phyloP scores from a whole-genome alignment of 2,113 vertebrate genomes.

The Thermophis baileyi region DNA sequence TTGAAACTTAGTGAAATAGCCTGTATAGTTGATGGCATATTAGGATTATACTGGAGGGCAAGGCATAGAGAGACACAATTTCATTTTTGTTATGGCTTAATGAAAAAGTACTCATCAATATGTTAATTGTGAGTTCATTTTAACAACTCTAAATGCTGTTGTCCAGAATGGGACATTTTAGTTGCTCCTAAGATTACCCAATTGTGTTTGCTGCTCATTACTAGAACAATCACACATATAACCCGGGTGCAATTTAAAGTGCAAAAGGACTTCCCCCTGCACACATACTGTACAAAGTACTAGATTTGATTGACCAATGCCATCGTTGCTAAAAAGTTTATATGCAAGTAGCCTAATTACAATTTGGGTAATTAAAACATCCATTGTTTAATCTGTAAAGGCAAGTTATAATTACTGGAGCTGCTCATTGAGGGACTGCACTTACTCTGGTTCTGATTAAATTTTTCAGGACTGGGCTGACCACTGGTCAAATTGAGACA shows the following conservation, averaged over 20 bases:
- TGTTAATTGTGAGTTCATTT: background rate
- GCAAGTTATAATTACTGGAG: conserved; percentile 7
- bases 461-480: background rate
- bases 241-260: background rate
- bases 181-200: background rate
- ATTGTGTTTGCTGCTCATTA: background rate
- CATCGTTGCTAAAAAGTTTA: conserved; percentile 7
- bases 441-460: background rate
- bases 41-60: background rate
- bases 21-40: background rate
- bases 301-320: background rate
- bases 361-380: background rate
- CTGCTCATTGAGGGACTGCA: background rate
- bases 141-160: background rate
- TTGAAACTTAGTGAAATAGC: background rate
- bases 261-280: background rate
- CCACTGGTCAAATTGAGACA: background rate
- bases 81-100: background rate
- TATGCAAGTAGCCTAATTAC: conserved; percentile 6
- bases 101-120: background rate
- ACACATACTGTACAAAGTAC: background rate
- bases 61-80: background rate
- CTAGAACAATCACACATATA: background rate
- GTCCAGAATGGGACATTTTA: background rate
- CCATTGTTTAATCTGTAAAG: conserved; percentile 3